Conservation (phyloP, 2,113 vertebrate genomes). For the Aplodontia rufa region DNA sequence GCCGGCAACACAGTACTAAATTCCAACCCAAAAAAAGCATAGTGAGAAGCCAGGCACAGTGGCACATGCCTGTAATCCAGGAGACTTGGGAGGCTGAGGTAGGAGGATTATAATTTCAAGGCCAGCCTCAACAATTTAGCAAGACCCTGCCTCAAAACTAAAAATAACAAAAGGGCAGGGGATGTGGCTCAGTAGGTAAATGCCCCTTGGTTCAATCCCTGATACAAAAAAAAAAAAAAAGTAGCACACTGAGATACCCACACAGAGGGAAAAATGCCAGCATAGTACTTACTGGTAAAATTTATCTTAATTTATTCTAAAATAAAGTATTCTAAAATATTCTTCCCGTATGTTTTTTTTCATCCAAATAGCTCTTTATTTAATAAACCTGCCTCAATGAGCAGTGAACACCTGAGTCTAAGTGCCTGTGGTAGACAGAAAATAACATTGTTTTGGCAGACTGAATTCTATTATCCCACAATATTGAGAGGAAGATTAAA, state of each 20-base stretch:
- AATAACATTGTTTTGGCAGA: slow-evolving; percentile 33
- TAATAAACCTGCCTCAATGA: neutral
- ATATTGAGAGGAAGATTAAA: neutral
- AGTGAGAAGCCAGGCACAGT: no score
- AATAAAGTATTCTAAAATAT: neutral
- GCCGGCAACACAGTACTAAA: neutral
- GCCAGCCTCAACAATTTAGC: no score
- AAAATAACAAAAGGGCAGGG: no score
- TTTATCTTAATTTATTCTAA: neutral
- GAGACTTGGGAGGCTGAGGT: no score
- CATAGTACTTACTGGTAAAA: neutral
- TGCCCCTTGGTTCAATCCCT: no score
- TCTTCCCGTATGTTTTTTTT: neutral
- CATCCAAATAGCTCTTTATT: neutral
- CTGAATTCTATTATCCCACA: neutral
- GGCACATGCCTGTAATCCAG: no score
- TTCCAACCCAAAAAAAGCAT: neutral
- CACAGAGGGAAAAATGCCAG: neutral
- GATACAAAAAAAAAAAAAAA: no score
- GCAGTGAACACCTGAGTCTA: neutral
- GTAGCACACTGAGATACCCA: neutral
- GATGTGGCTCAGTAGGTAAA: no score
- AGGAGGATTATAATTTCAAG: no score
- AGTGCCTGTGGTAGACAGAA: neutral
- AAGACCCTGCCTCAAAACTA: no score